Percentiles rank a stretch among this genome's conserved stretches.
phyloP scores from a whole-genome alignment of 2,113 vertebrate species.

The Muntiacus muntjak region DNA sequence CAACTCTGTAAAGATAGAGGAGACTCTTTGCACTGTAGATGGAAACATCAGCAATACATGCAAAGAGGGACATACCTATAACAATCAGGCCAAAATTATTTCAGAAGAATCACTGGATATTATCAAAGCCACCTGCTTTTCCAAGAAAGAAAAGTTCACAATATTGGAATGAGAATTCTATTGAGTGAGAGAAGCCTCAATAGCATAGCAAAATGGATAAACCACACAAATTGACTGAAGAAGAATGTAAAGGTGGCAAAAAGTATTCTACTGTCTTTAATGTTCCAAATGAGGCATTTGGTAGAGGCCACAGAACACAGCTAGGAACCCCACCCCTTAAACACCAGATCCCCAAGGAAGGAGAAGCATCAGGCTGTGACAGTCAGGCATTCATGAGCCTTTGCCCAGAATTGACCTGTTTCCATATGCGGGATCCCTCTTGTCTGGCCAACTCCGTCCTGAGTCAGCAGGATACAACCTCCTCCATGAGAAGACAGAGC shows the following conservation, averaged over 20 bases:
- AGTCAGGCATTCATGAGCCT: fast-evolving
- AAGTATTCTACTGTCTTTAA: neutral
- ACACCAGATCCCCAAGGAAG: neutral
- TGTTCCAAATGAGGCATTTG: neutral
- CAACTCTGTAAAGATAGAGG: neutral
- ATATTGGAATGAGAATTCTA: neutral
- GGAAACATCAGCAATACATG: neutral
- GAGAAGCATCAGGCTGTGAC: neutral
- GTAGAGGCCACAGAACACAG: neutral
- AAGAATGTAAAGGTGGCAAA: neutral
- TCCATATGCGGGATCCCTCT: too few relatives aligned
- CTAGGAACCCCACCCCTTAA: neutral
- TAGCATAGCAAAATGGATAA: neutral
- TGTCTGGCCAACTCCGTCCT: neutral
- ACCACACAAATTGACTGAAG: neutral
- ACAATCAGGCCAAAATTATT: neutral
- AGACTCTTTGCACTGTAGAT: neutral
- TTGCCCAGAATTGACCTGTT: neutral
- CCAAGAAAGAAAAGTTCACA: neutral
- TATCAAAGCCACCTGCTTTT: neutral
- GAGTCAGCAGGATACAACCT: neutral
- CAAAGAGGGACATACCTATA: neutral
- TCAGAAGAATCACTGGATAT: neutral
- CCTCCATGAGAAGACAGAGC: fast-evolving
- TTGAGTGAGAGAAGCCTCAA: neutral